Base-by-base conservation (phyloP, 1,140 invertebrate genomes). In the Hermatobates lingyangjiaoensis region DNA sequence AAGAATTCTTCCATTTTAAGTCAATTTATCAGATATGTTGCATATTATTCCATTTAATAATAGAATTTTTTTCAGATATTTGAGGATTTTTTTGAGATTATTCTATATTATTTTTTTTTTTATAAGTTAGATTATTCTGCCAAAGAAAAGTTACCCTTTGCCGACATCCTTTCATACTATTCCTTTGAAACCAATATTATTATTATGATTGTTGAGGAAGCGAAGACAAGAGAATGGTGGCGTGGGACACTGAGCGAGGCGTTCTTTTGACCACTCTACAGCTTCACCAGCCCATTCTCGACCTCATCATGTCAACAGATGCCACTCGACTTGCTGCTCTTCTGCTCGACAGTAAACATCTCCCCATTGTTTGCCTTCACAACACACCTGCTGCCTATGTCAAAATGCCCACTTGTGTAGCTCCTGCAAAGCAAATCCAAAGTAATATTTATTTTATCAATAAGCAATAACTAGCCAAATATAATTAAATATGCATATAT, bases 341-440 rank as follows among this genome's bases (percentile, higher is more conserved):
- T 60, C 63, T 87, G 23, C 67, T 83, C 54, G 81, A 86, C 68
- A 79, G 73, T 70, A 77, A 66, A 59, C 77, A 79, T 61, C 70
- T 85, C 59, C 83, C 83, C 3, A 83, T 87, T 48, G 75, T 86
- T 50, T 86, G 82, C 65, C 64, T 86, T 18, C 82, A 86, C 57
- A 87, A 87, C 61, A 85, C 81, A 14, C 81, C 83, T 1, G 83
- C 82, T 25, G 80, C 80, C 48, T 85, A 84, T 62, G 80, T 86
- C 15, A 84, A 84, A 64, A 70, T 84, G 56, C 83, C 81, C 1
- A 75, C 79, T 1, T 85, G 84, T 60, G 78, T 81, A 38, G 80
- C 80, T 3, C 82, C 81, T n/a, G n/a, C n/a, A 2, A 77, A 77
- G 62, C 75, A 80, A 63, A 71, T n/a, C n/a, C n/a, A n/a, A n/a